These are phyloP conservation scores for Porphyrio hochstetteri DNA, from an alignment of 2,113 vertebrate genomes.

Conservation along the genomic window DNA sequence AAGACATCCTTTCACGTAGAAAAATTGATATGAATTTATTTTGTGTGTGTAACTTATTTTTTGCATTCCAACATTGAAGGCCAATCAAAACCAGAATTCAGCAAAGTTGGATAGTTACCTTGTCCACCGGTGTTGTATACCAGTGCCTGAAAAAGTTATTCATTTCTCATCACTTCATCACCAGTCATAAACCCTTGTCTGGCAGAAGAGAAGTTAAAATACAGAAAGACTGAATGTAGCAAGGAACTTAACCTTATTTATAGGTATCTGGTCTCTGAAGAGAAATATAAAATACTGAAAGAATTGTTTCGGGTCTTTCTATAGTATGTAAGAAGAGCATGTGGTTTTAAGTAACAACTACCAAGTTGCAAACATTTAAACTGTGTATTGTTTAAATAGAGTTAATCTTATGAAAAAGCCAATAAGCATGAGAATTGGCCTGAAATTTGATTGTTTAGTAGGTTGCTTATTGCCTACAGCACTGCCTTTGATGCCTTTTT, in stretches of 20 bases:
- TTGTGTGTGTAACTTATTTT: background rate
- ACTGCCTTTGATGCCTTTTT: background rate
- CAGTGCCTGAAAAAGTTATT: background rate
- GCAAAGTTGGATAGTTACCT: background rate
- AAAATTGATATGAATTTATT: background rate
- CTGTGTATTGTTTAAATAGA: background rate
- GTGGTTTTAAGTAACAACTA: background rate
- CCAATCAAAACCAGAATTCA: background rate
- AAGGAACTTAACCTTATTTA: background rate
- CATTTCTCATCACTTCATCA: background rate
- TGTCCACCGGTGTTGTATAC: background rate
- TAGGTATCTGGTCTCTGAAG: background rate
- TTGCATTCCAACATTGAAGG: background rate
- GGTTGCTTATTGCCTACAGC: background rate
- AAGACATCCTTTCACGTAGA: background rate
- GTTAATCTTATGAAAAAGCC: background rate
- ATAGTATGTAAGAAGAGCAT: background rate
- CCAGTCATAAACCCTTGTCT: background rate
- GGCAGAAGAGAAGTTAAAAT: background rate
- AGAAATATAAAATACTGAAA: background rate
- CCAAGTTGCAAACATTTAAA: background rate
- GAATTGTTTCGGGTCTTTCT: background rate
- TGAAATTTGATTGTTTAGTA: background rate
- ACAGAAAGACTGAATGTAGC: background rate
- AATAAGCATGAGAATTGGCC: background rate